Percentiles rank a stretch among this genome's conserved stretches.
Evolutionary conservation across 2,888 invertebrate species (phyloP).

Genomic region (Pemphredon lugubris): DNA sequence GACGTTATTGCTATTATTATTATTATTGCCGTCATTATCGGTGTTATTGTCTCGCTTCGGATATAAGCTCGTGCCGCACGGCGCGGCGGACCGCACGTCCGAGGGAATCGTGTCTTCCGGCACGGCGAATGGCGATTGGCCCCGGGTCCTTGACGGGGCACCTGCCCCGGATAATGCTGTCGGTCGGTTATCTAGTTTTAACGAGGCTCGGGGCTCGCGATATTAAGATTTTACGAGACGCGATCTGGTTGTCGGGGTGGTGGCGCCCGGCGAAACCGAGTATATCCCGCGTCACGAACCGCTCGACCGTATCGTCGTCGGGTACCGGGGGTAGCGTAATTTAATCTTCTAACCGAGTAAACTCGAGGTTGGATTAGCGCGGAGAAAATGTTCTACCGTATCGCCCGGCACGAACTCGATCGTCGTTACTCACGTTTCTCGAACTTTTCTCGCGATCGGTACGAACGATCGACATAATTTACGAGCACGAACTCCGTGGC

Average conservation of each 20-base stretch:
- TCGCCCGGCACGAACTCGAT: neutral
- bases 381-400: too few species aligned
- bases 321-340: too few species aligned
- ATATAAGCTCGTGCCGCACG: slow-evolving; percentile 48
- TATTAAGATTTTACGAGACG: neutral
- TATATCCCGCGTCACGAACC: too few species aligned
- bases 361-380: too few species aligned
- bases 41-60: slow-evolving; percentile 53
- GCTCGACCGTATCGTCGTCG: too few species aligned
- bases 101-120: slow-evolving; percentile 10
- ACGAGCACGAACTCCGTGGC: slow-evolving; percentile 37
- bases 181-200: slow-evolving; percentile 3
- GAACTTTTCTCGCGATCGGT: slow-evolving; percentile 23
- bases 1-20: slow-evolving; percentile 69
- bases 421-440: neutral
- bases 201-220: neutral
- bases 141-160: neutral
- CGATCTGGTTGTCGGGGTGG: too few species aligned
- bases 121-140: neutral
- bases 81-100: slow-evolving; percentile 2
- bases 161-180: neutral
- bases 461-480: slow-evolving; percentile 43
- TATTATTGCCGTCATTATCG: slow-evolving; percentile 67
- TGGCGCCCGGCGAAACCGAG: too few species aligned
- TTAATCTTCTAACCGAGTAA: too few species aligned